A percentile compares a stretch with the other conserved stretches of the same genome.
Evolutionary conservation across 2,797 vertebrate genomes (phyloP).

Genomic region (Pipistrellus nathusii): DNA sequence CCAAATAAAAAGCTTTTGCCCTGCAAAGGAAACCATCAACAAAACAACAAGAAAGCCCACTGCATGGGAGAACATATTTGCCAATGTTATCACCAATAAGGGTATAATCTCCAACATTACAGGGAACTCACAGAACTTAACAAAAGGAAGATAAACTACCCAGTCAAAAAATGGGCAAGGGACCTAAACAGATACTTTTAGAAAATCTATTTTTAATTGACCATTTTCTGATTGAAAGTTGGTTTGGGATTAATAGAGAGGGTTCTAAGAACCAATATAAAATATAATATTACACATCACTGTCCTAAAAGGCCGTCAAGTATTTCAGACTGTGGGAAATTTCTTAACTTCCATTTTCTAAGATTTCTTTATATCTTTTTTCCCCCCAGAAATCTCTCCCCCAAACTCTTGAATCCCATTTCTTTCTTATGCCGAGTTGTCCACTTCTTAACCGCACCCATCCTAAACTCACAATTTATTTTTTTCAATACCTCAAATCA

Average conservation of each 20-base stretch:
- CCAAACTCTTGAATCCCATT: background rate
- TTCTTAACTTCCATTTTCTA: constrained; percentile 27
- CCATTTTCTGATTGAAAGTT: background rate
- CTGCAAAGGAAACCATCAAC: no score
- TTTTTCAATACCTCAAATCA: background rate
- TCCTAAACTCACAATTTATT: background rate
- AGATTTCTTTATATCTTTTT: background rate
- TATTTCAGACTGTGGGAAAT: background rate
- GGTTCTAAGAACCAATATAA: background rate
- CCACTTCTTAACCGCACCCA: background rate
- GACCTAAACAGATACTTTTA: no score
- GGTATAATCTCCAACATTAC: no score
- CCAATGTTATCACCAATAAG: no score
- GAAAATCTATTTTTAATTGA: background rate
- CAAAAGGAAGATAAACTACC: no score
- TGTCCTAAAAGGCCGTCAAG: background rate
- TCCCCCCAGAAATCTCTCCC: background rate
- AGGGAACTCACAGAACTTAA: no score
- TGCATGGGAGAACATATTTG: no score
- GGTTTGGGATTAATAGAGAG: background rate
- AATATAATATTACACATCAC: background rate
- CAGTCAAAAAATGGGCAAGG: no score
- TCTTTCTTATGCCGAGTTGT: background rate
- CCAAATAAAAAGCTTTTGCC: no score
- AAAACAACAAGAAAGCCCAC: no score